Evolutionary conservation across 2,888 invertebrate genomes (phyloP), one percentile per base, ranked within the genome.

Genomic region (Cantharis nigra): DNA sequence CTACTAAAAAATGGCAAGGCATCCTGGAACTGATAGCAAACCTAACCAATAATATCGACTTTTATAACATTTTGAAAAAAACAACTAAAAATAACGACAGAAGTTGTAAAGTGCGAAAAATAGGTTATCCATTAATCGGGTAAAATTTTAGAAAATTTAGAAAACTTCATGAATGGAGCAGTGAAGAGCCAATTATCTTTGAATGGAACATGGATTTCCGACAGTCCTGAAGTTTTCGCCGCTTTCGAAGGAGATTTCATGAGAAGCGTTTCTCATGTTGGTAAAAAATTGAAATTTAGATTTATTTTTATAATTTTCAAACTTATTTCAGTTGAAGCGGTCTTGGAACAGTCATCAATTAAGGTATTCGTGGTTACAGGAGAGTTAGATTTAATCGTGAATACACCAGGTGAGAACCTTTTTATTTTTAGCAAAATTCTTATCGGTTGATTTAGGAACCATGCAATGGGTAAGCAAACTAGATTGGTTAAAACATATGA

Each of bases 311-410:
- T 49, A n/a, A 49, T 13, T 33, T 13, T 65, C 3, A 23, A 65
- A 9, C 10, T 11, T 3, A 2, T 79, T 91, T 75, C 87, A 93
- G 95, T 95, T 84, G 93, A 94, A 84, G 87, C 89, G 74, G 87
- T 95, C 9, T 88, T 95, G 20, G 92, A 93, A 80, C 91, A 91
- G 81, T 94, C 94, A 0, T 88, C 91, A 69, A 88, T 95, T 18
- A 91, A 92, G 70, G 90, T 95, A 0, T 91, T 91, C 63, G 93
- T 95, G 16, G 93, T 94, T 85, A 94, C 92, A 78, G 96, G 95
- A 30, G 96, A 96, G 84, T 89, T 96, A 79, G 97, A 97, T 87
- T 90, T 96, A 26, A 96, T 97, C 83, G 95, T 95, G 78, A 93
- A 94, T 83, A 95, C 96, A 16, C 92, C 94, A 81, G 96, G 96